Evolutionary conservation across 1,140 invertebrate genomes (phyloP).

Genomic region (Ceratina calcarata): DNA sequence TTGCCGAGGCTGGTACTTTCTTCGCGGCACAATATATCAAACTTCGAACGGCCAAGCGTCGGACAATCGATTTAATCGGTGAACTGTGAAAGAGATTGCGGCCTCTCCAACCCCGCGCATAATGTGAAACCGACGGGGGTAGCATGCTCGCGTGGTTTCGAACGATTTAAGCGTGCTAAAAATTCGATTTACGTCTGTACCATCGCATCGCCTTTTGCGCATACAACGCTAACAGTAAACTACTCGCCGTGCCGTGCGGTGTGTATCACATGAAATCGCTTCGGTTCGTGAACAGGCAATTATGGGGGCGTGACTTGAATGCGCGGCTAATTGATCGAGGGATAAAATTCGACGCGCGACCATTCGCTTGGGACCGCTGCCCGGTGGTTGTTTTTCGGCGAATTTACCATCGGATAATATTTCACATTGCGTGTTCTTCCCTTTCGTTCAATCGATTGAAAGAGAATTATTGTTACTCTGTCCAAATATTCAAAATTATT

Average conservation of each 20-base stretch:
- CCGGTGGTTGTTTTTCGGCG: neutral
- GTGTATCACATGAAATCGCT: neutral
- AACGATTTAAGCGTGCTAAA: conserved; percentile 49
- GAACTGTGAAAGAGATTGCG: conserved; percentile 68
- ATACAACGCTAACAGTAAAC: conserved; percentile 5
- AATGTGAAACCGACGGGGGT: conserved; percentile 58
- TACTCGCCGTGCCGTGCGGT: neutral
- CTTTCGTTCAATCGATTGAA: too few species aligned
- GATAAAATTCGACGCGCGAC: conserved; percentile 12
- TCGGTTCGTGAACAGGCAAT: conserved; percentile 23
- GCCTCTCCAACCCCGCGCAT: conserved; percentile 32
- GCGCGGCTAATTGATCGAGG: conserved; percentile 13
- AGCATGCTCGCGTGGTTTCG: neutral
- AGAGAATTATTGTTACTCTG: too few species aligned
- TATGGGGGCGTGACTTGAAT: conserved; percentile 23
- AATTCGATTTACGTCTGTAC: conserved; percentile 53
- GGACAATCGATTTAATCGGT: conserved; percentile 71
- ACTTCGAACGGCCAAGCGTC: conserved; percentile 58
- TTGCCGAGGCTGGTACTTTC: neutral
- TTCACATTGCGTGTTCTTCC: neutral
- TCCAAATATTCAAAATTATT: too few species aligned
- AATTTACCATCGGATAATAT: neutral
- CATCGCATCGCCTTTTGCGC: conserved; percentile 18
- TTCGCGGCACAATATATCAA: conserved; percentile 62
- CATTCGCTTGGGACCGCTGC: neutral